Conservation (phyloP, 2,888 invertebrate genomes). For the Apotomis betuletana region DNA sequence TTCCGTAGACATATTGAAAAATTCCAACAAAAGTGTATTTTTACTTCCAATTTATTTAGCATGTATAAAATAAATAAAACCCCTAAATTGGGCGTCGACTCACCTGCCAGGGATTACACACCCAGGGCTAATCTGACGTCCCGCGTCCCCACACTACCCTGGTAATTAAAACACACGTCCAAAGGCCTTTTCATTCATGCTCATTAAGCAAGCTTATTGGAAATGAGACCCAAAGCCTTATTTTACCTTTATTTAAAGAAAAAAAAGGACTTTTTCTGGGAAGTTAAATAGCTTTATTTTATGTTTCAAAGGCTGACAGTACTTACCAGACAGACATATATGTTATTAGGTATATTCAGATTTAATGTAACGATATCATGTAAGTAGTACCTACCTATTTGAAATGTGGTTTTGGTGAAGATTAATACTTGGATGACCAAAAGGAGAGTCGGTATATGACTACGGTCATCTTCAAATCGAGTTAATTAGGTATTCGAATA, state of each 20-base stretch:
- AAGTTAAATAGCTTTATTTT: not conserved
- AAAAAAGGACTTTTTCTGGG: not conserved
- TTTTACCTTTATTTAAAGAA: not conserved
- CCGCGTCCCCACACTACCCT: not conserved
- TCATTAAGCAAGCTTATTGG: slow-evolving; percentile 12
- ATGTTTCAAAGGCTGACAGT: not conserved
- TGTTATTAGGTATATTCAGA: no score
- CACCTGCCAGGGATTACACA: slow-evolving; percentile 60
- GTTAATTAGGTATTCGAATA: no score
- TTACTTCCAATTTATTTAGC: not conserved
- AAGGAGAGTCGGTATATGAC: no score
- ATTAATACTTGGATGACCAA: no score
- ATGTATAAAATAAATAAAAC: slow-evolving; percentile 49
- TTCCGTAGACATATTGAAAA: no score
- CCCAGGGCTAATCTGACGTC: not conserved
- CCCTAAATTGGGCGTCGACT: slow-evolving; percentile 64
- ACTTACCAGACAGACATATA: not conserved
- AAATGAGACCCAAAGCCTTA: slow-evolving; percentile 1
- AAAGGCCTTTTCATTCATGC: slow-evolving; percentile 9
- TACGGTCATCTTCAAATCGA: no score
- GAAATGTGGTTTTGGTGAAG: no score
- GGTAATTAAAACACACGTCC: slow-evolving; percentile 26
- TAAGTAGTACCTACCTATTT: no score
- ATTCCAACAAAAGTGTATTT: not conserved
- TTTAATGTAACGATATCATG: no score